phyloP scores from a whole-genome alignment of 2,888 invertebrate species.

The Bimastos eiseni region DNA sequence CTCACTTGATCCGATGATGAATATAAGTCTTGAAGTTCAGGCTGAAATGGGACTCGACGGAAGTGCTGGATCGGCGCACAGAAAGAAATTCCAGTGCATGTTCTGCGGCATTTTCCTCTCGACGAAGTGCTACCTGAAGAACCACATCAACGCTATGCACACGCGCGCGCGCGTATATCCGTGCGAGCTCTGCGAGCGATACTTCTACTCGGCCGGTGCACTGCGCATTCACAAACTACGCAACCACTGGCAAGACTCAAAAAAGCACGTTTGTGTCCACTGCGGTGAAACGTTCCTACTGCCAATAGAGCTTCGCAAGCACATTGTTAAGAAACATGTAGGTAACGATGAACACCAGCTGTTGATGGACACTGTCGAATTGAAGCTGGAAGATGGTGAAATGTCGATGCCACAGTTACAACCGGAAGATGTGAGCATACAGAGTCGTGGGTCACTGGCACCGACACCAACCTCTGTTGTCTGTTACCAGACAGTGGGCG shows the following conservation, averaged over 20 bases:
- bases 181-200: slow-evolving; percentile 46
- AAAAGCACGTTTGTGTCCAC: slow-evolving; percentile 45
- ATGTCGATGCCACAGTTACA: slow-evolving; percentile 34
- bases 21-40: slow-evolving; percentile 28
- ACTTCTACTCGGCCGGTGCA: slow-evolving; percentile 47
- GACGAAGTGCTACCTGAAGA: slow-evolving; percentile 47
- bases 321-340: slow-evolving; percentile 44
- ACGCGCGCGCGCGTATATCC: slow-evolving; percentile 46
- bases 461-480: slow-evolving; percentile 28
- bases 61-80: slow-evolving; percentile 16
- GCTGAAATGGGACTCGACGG: neutral
- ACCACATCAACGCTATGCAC: slow-evolving; percentile 48
- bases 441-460: slow-evolving; percentile 23
- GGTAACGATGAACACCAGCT: neutral
- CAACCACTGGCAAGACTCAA: slow-evolving; percentile 46
- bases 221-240: slow-evolving; percentile 47
- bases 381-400: slow-evolving; percentile 36
- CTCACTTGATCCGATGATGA: slow-evolving; percentile 30
- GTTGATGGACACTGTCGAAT: neutral
- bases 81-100: slow-evolving; percentile 47
- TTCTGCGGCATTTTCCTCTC: slow-evolving; percentile 47
- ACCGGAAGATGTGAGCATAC: slow-evolving; percentile 32
- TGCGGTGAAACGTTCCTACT: slow-evolving; percentile 45
- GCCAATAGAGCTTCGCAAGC: slow-evolving; percentile 45
- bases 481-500: slow-evolving; percentile 32